Evolutionary conservation across 2,113 vertebrate genomes (phyloP).

Genomic region (Entomyzon cyanotis): DNA sequence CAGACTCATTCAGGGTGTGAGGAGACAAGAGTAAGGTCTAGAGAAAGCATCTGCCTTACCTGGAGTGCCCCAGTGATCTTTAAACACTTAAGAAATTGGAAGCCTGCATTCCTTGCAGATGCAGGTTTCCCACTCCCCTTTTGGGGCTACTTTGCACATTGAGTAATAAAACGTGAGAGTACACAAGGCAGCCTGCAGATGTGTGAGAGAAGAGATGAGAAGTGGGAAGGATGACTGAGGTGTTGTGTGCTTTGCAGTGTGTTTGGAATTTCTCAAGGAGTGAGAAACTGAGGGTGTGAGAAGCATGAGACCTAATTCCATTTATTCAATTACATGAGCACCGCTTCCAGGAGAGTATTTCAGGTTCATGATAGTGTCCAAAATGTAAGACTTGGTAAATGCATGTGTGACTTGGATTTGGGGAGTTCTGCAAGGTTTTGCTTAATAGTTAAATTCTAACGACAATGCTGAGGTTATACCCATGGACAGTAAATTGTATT

Average conservation of each 20-base stretch:
- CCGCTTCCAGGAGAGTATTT: neutral
- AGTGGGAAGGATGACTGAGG: neutral
- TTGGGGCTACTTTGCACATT: neutral
- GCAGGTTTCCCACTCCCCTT: neutral
- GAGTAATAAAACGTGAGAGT: neutral
- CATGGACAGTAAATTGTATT: neutral
- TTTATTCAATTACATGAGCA: fast-evolving
- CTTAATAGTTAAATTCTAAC: neutral
- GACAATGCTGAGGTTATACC: neutral
- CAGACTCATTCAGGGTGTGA: neutral
- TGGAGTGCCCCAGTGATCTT: neutral
- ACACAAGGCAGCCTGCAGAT: neutral
- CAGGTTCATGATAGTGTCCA: neutral
- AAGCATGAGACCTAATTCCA: neutral
- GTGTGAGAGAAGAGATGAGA: neutral
- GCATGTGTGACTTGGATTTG: neutral
- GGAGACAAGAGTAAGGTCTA: neutral
- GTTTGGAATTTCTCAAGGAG: neutral
- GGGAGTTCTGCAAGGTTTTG: neutral
- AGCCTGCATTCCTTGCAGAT: neutral
- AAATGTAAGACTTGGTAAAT: neutral
- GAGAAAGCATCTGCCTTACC: neutral
- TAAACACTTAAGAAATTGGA: neutral
- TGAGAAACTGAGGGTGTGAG: neutral
- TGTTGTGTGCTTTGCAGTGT: neutral